Evolutionary conservation across 2,888 invertebrate genomes (phyloP), one percentile per base, ranked within the genome.

Genomic region (Chymomyza procnemis): DNA sequence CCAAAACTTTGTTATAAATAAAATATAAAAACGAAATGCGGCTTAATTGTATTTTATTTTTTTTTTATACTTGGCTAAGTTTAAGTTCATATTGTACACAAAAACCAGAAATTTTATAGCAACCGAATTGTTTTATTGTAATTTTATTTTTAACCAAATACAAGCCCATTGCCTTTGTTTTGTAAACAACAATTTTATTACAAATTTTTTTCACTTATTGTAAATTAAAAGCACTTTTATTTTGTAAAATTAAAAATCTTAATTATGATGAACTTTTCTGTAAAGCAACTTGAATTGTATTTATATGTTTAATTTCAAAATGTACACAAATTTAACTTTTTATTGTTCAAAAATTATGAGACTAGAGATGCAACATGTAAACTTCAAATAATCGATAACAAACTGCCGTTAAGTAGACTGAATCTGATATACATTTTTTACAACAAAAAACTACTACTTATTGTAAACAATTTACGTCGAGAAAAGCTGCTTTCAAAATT

Each of bases 91-190:
- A 48, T 56, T 22, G 56, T 55, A 16, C 55, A 55, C 46, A 22
- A 46, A 48, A 59, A 59, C 19, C 52, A 57, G 26, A 60, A 67
- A 55, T 46, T 48, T 22, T 18, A 69, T 64, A 48, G 57, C 1
- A 21, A 66, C 21, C 48, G 48, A 1, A 58, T 16, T 64, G 48
- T 65, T 41, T 64, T 75, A 66, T 26, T 55, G 50, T 16, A 26
- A 56, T 56, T 56, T 57, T 30, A 57, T 21, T n/a, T 46, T 18
- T n/a, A 16, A 21, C 48, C 3, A 55, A 18, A 55, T 26, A 3
- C 26, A 26, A 19, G n/a, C 22, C 22, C 34, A 41, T 68, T 76
- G 73, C 70, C 66, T 66, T 66, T 76, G 66, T 70, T 74, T 74
- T 54, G 67, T 64, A 26, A 47, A 58, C 22, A 47, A 30, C 61